Conservation (phyloP, 2,113 vertebrate genomes). For the Sceloporus undulatus region DNA sequence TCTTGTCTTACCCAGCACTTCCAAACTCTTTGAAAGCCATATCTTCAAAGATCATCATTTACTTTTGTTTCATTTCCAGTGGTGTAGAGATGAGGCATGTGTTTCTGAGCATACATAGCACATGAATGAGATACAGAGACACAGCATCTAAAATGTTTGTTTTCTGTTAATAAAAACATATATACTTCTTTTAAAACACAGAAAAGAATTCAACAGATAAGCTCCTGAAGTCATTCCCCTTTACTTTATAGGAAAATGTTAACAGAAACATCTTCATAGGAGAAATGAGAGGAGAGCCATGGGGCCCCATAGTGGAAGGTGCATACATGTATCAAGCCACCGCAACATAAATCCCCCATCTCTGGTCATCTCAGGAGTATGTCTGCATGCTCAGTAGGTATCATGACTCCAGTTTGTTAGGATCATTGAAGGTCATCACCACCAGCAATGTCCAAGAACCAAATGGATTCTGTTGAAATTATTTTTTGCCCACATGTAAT, state of each 20-base stretch:
- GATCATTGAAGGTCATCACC: background rate
- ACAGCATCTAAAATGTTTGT: too few species aligned
- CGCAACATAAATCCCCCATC: too few species aligned
- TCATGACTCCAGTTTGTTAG: background rate
- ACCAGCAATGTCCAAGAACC: background rate
- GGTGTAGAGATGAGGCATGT: background rate
- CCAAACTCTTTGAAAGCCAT: background rate
- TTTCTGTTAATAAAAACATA: too few species aligned
- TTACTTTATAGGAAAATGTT: background rate
- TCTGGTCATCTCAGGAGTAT: too few species aligned
- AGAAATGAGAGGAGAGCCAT: background rate
- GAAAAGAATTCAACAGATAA: too few species aligned
- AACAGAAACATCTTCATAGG: too few species aligned
- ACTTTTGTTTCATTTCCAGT: background rate
- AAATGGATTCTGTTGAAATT: background rate
- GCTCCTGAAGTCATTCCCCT: too few species aligned
- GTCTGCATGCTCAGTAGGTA: too few species aligned
- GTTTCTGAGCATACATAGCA: background rate
- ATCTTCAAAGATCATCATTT: background rate
- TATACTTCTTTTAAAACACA: too few species aligned
- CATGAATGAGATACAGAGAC: too few species aligned
- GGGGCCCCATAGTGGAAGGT: background rate
- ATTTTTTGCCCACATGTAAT: too few species aligned
- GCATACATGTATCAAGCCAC: background rate
- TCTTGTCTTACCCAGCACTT: background rate